These are phyloP conservation scores for Monodelphis domestica DNA, from an alignment of 2,797 vertebrate genomes.

Conservation along the genomic window DNA sequence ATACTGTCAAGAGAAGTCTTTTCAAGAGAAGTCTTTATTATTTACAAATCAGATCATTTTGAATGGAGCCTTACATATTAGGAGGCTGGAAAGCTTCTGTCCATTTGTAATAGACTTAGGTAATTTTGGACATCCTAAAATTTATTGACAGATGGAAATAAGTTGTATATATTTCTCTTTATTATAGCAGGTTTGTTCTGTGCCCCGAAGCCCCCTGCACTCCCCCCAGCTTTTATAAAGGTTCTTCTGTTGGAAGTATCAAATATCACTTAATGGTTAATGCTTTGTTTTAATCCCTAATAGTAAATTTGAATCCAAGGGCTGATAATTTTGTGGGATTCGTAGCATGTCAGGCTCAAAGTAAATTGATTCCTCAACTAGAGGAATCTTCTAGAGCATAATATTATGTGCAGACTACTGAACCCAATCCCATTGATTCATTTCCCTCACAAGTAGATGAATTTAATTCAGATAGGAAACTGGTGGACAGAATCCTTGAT, in stretches of 20 bases:
- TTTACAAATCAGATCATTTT: slow-evolving; percentile 62
- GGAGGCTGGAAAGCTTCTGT: slow-evolving; percentile 43
- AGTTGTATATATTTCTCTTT: not conserved
- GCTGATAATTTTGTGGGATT: not conserved
- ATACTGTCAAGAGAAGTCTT: slow-evolving; percentile 69
- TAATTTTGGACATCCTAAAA: not conserved
- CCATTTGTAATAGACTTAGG: not conserved
- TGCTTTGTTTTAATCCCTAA: slow-evolving; percentile 41
- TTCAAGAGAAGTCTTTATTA: slow-evolving; percentile 73
- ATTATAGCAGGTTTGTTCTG: not conserved
- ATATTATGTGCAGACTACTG: no score
- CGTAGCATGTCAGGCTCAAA: not conserved
- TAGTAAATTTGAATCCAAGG: slow-evolving; percentile 10
- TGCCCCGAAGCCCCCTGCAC: not conserved
- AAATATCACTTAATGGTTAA: slow-evolving; percentile 49
- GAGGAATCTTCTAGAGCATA: not conserved
- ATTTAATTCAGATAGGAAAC: not conserved
- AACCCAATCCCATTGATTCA: not conserved
- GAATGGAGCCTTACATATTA: slow-evolving; percentile 3
- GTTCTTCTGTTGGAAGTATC: slow-evolving; percentile 22
- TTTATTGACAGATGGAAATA: not conserved
- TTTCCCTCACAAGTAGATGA: not conserved
- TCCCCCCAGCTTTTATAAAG: not conserved
- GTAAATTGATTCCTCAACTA: not conserved
- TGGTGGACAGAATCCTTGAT: not conserved